These are phyloP conservation scores for Rhimphoctona megacephalus DNA, from an alignment of 2,888 invertebrate species.

Conservation along the genomic window DNA sequence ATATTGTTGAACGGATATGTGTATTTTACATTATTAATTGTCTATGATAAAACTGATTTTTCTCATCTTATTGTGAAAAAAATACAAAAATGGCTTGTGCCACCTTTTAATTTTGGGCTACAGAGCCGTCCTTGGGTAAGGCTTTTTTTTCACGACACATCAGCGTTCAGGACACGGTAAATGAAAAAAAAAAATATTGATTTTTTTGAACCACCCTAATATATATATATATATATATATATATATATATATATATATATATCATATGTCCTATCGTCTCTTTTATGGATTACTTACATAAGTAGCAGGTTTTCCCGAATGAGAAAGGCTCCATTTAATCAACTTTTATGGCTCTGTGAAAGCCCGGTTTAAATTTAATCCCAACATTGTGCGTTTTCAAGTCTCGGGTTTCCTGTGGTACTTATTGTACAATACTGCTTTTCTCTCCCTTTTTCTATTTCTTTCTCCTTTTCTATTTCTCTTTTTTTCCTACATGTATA, in stretches of 20 bases:
- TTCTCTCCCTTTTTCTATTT: not conserved
- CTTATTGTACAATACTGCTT: constrained; percentile 55
- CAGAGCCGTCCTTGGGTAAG: no score
- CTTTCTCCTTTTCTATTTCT: not conserved
- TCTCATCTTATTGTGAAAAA: no score
- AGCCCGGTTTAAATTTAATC: constrained; percentile 72
- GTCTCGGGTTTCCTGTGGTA: constrained; percentile 40
- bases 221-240: not conserved
- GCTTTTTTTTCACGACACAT: no score
- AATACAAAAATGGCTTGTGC: no score
- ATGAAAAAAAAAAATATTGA: no score
- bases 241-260: constrained; percentile 5
- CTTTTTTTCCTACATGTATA: not conserved
- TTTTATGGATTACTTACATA: constrained; percentile 70
- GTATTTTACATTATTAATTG: no score
- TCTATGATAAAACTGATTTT: no score
- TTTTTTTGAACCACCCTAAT: no score
- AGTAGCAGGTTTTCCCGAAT: constrained; percentile 67
- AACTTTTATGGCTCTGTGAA: constrained; percentile 71
- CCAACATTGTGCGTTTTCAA: constrained; percentile 67
- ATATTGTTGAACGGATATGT: no score
- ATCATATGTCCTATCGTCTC: constrained; percentile 53
- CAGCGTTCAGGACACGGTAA: no score
- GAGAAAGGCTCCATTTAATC: constrained; percentile 71
- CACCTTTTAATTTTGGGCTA: no score